These are phyloP conservation scores for Leiothrix lutea DNA, from an alignment of 2,113 vertebrate genomes.

Conservation along the genomic window DNA sequence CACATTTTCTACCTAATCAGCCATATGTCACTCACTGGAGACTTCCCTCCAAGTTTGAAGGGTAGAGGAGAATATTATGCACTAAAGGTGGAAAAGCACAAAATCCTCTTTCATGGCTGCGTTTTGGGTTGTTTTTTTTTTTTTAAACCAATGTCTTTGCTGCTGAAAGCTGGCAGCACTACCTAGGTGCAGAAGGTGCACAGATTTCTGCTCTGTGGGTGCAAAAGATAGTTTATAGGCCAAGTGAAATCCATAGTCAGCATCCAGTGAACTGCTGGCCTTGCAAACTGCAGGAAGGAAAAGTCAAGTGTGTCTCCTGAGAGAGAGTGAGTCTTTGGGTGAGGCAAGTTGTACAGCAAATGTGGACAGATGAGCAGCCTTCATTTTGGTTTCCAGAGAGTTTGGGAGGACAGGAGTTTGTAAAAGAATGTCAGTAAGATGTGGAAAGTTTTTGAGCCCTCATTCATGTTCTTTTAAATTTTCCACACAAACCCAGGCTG, in stretches of 20 bases:
- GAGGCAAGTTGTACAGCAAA: background rate
- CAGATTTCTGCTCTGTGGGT: constrained; percentile 59
- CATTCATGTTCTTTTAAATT: background rate
- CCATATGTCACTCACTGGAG: background rate
- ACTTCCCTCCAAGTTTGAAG: constrained; percentile 1
- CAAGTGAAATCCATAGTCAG: constrained; percentile 40
- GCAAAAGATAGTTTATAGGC: constrained; percentile 35
- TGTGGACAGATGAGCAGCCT: background rate
- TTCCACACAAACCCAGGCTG: background rate
- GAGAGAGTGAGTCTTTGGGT: background rate
- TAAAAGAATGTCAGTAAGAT: background rate
- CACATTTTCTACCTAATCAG: constrained; percentile 41
- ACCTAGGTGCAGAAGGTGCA: constrained; percentile 31
- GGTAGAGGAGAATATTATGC: background rate
- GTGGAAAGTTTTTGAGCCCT: background rate
- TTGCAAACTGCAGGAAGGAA: background rate
- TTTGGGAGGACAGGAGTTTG: background rate
- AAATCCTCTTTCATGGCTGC: background rate
- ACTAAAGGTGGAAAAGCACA: background rate
- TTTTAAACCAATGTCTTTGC: background rate
- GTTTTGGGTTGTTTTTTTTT: background rate
- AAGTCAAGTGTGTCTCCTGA: background rate
- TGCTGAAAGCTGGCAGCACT: background rate
- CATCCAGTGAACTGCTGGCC: constrained; percentile 37
- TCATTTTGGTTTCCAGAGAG: background rate